Base-by-base conservation (phyloP, 1,140 invertebrate species). In the Drosophila aff. region DNA sequence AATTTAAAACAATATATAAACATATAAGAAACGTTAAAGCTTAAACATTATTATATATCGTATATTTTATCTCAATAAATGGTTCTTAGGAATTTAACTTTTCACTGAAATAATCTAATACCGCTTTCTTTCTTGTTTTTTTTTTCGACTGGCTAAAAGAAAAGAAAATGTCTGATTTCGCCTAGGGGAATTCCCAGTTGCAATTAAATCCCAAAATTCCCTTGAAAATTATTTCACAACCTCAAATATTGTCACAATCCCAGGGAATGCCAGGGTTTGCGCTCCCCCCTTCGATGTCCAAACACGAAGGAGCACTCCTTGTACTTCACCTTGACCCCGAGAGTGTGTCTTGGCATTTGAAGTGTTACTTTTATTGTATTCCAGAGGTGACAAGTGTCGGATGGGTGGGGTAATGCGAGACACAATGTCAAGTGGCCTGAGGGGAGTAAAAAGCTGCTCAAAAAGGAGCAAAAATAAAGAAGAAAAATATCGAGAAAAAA, bases 301-400 rank as follows among this genome's bases (percentile, higher is more conserved):
- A 18, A 43, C 47, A 21, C 52, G 58, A 53, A 57, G 60, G 52
- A 18, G 38, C 38, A 52, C 61, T 65, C 36, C 53, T 41, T 36
- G 68, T 58, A 67, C 65, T 83, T 79, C 66, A 83, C 81, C 81
- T 83, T 83, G 81, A 79, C 81, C 81, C 50, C 79, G 63, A 78
- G 33, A 79, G 36, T 26, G 74, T 52, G 66, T 38, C 76, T 40
- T 64, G 81, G 71, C 65, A 79, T 72, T 83, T 83, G 49, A 57
- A 83, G 81, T 79, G 65, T 76, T 79, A 79, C 72, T 59, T 79
- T 79, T 82, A 75, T 75, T 71, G 66, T 64, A 57, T 60, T 79
- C 46, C 71, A 47, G 31, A 49, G 33, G 49, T 55, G 49, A 53
- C 57, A 62, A 77, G 38, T 69, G 28, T 46, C 46, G 33, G 10